Evolutionary conservation across 2,113 vertebrate species (phyloP).

Genomic region (Zosterops hypoxanthus): DNA sequence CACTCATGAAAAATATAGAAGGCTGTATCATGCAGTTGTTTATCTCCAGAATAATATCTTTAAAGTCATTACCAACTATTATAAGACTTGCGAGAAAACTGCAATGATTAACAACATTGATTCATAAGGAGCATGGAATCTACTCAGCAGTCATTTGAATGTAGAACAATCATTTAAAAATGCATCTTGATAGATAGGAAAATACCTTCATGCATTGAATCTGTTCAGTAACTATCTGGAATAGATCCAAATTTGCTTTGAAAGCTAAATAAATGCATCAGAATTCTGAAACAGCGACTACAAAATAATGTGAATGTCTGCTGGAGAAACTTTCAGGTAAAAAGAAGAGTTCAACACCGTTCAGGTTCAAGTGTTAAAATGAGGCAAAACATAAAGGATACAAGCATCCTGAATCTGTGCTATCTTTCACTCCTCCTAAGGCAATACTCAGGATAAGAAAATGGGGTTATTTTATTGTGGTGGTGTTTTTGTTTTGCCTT

Average conservation of each 20-base stretch:
- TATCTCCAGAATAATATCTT: neutral
- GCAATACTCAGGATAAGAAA: neutral
- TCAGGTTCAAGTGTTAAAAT: neutral
- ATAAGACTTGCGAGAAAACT: neutral
- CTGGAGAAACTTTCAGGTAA: neutral
- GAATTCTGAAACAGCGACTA: neutral
- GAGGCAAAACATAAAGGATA: neutral
- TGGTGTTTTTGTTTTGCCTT: too few relatives aligned
- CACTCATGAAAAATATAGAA: neutral
- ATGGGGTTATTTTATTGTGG: neutral
- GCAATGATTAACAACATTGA: neutral
- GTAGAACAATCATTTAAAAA: neutral
- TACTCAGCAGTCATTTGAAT: neutral
- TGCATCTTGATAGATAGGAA: neutral
- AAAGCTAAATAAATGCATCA: conserved; percentile 5
- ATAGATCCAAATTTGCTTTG: conserved; percentile 20
- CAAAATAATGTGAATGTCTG: neutral
- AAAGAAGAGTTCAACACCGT: neutral
- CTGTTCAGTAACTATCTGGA: neutral
- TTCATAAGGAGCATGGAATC: neutral
- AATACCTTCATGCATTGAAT: neutral
- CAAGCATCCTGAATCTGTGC: neutral
- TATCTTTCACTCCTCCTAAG: neutral
- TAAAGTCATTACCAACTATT: neutral
- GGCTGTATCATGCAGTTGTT: neutral